phyloP scores from a whole-genome alignment of 2,888 invertebrate species.

The Tinea pellionella region DNA sequence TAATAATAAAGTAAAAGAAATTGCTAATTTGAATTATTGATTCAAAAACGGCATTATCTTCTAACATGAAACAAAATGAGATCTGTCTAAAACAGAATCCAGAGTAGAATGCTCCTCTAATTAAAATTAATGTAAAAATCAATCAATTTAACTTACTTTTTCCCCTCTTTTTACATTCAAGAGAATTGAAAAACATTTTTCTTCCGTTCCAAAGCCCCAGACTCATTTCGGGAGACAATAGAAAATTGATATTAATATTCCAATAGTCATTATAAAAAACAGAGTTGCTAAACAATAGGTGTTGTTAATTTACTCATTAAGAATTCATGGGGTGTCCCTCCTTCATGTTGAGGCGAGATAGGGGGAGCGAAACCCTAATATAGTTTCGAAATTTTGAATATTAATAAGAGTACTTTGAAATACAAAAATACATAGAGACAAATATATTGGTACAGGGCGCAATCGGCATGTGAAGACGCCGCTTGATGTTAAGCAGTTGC shows the following conservation, averaged over 20 bases:
- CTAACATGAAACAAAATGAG: constrained; percentile 15
- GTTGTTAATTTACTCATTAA: constrained; percentile 67
- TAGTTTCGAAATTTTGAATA: constrained; percentile 13
- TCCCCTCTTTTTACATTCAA: constrained; percentile 26
- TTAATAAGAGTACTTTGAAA: neutral
- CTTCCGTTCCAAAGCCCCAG: constrained; percentile 28
- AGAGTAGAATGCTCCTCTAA: constrained; percentile 53
- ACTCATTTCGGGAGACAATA: constrained; percentile 43
- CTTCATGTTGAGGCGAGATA: neutral
- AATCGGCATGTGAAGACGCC: too few relatives aligned
- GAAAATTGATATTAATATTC: constrained; percentile 63
- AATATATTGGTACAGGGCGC: constrained; percentile 19
- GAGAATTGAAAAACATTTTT: constrained; percentile 31
- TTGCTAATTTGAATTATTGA: neutral
- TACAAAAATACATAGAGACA: constrained; percentile 21
- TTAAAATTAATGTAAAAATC: constrained; percentile 67
- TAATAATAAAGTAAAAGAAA: too few relatives aligned
- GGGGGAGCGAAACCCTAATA: neutral
- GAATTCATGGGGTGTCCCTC: constrained; percentile 52
- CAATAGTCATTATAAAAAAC: constrained; percentile 48
- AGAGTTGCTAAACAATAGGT: constrained; percentile 56
- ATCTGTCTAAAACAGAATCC: constrained; percentile 51
- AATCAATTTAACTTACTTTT: constrained; percentile 48
- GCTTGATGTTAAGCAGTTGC: too few relatives aligned
- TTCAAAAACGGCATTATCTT: neutral